phyloP scores from a whole-genome alignment of 2,888 invertebrate species.

The Standfussiana lucernea region DNA sequence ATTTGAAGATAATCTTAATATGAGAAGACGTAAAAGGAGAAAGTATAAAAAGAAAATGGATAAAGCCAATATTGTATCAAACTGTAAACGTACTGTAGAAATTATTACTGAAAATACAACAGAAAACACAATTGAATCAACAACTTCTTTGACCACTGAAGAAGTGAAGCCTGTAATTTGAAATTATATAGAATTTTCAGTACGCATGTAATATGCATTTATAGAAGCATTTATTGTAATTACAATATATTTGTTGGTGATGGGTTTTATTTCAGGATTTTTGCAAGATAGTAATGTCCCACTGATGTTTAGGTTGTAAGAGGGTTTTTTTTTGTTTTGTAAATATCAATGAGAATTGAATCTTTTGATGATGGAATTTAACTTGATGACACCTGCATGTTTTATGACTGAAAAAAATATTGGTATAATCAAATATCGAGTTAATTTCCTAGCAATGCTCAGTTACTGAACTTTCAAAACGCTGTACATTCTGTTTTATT shows the following conservation, averaged over 20 bases:
- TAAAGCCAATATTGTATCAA: constrained; percentile 23
- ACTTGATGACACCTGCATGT: constrained; percentile 29
- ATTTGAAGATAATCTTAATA: constrained; percentile 46
- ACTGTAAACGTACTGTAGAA: constrained; percentile 37
- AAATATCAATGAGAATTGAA: constrained; percentile 83
- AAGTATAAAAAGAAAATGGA: constrained; percentile 63
- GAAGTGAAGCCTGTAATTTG: constrained; percentile 13
- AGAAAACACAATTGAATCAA: constrained; percentile 16
- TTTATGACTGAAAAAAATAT: neutral
- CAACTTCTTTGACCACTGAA: neutral
- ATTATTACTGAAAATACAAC: constrained; percentile 8
- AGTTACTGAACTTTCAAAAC: constrained; percentile 25
- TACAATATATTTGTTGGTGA: constrained; percentile 62
- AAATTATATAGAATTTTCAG: constrained; percentile 14
- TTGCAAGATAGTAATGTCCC: constrained; percentile 43
- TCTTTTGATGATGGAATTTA: constrained; percentile 36
- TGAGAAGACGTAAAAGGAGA: constrained; percentile 60
- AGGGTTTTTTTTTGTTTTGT: constrained; percentile 71
- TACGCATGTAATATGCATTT: constrained; percentile 69
- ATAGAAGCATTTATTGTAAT: constrained; percentile 69
- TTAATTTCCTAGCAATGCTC: constrained; percentile 45
- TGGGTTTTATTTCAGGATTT: constrained; percentile 55
- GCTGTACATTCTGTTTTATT: neutral
- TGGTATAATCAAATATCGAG: constrained; percentile 24
- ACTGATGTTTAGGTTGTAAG: constrained; percentile 57